Conservation (phyloP, 1,140 invertebrate genomes). For the Zaprionus capensis region DNA sequence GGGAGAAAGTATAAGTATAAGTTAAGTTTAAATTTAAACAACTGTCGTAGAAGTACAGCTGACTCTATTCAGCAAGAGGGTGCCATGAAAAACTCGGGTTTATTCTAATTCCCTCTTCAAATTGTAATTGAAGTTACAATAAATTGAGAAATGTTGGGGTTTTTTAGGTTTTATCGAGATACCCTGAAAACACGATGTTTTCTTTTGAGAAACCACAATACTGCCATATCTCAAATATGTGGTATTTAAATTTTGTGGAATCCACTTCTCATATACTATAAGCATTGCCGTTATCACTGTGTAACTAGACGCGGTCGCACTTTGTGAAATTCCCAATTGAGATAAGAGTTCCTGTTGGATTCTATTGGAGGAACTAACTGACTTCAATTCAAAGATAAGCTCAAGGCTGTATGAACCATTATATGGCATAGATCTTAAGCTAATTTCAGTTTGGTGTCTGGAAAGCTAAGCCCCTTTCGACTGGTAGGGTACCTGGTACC, state of each 20-base stretch:
- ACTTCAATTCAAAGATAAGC: too few species aligned
- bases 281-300: not conserved
- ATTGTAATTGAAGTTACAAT: too few species aligned
- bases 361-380: not conserved
- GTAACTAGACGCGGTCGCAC: not conserved
- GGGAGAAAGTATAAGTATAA: too few species aligned
- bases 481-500: too few species aligned
- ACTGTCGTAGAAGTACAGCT: too few species aligned
- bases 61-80: too few species aligned
- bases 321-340: not conserved
- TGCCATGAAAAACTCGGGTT: too few species aligned
- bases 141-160: too few species aligned
- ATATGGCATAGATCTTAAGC: not conserved
- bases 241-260: not conserved
- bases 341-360: not conserved
- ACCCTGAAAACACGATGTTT: too few species aligned
- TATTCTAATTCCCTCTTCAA: too few species aligned
- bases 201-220: not conserved
- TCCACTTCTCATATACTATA: not conserved
- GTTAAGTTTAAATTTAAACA: too few species aligned
- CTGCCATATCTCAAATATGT: not conserved
- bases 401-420: not conserved
- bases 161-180: too few species aligned
- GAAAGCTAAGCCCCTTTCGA: not conserved
- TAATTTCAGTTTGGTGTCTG: not conserved